These are phyloP conservation scores for Jacana jacana DNA, from an alignment of 2,113 vertebrate genomes.

Conservation along the genomic window DNA sequence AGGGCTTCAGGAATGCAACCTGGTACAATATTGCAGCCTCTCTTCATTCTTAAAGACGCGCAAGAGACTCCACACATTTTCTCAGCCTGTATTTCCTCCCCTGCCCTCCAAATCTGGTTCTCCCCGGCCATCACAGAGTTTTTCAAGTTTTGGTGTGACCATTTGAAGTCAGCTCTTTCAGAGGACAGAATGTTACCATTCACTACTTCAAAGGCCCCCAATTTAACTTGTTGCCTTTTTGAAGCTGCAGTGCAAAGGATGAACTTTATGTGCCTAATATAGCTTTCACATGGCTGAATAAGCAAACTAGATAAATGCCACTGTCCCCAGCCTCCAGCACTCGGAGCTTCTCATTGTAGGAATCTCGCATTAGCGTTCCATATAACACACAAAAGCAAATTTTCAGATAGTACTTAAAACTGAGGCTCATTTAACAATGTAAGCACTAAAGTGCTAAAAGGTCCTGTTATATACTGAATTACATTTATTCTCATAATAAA, in stretches of 20 bases:
- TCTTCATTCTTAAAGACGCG: rapidly evolving
- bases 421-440: not conserved
- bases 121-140: not conserved
- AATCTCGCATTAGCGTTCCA: not conserved
- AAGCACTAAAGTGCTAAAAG: not conserved
- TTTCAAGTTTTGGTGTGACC: not conserved
- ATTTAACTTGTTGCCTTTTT: slow-evolving; percentile 35
- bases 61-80: not conserved
- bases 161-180: not conserved
- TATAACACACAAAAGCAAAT: not conserved
- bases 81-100: too few species aligned
- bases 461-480: not conserved
- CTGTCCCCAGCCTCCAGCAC: slow-evolving; percentile 3
- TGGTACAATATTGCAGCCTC: not conserved
- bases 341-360: not conserved
- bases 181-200: slow-evolving; percentile 9
- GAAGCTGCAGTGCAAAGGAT: not conserved
- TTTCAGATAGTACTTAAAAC: not conserved
- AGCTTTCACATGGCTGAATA: not conserved
- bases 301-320: slow-evolving; percentile 22
- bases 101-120: not conserved
- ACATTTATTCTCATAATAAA: not conserved
- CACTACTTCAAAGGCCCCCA: slow-evolving; percentile 15
- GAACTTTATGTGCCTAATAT: slow-evolving; percentile 23
- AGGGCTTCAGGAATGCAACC: not conserved